Evolutionary conservation across 2,888 invertebrate species (phyloP).

Genomic region (Agrilus cyanescens): DNA sequence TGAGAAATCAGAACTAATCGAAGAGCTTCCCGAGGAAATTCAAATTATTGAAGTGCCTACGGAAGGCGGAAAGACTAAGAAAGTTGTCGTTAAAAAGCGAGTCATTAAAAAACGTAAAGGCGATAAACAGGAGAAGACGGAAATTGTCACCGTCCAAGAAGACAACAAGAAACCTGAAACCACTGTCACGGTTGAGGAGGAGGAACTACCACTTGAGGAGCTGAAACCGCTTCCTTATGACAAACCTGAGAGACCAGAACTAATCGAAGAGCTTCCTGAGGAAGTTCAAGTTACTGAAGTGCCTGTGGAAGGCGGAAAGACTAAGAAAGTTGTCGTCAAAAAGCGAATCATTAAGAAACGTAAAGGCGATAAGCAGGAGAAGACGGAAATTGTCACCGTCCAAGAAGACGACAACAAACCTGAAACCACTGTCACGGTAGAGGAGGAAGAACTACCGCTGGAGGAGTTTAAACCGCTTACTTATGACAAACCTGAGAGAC

Average conservation of each 20-base stretch:
- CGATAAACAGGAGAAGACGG: constrained; percentile 26
- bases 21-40: constrained; percentile 25
- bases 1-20: constrained; percentile 18
- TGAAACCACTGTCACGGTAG: constrained; percentile 28
- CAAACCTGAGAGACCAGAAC: constrained; percentile 11
- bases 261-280: constrained; percentile 18
- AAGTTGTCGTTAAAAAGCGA: constrained; percentile 20
- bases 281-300: no score
- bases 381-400: constrained; percentile 37
- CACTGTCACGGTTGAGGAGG: constrained; percentile 10
- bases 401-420: constrained; percentile 30
- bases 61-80: constrained; percentile 23
- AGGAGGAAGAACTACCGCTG: constrained; percentile 22
- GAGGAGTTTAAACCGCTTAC: constrained; percentile 22
- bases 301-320: no score
- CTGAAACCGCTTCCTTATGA: constrained; percentile 19
- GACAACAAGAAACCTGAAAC: constrained; percentile 16
- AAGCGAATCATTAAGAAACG: constrained; percentile 38
- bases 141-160: constrained; percentile 25
- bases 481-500: constrained; percentile 14
- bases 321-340: constrained; percentile 24
- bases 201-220: constrained; percentile 12
- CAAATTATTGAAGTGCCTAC: constrained; percentile 16
- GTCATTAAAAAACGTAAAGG: constrained; percentile 22
- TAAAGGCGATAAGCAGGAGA: constrained; percentile 35